Base-by-base conservation (phyloP, 2,113 vertebrate genomes). In the Mesoclemmys tuberculata region DNA sequence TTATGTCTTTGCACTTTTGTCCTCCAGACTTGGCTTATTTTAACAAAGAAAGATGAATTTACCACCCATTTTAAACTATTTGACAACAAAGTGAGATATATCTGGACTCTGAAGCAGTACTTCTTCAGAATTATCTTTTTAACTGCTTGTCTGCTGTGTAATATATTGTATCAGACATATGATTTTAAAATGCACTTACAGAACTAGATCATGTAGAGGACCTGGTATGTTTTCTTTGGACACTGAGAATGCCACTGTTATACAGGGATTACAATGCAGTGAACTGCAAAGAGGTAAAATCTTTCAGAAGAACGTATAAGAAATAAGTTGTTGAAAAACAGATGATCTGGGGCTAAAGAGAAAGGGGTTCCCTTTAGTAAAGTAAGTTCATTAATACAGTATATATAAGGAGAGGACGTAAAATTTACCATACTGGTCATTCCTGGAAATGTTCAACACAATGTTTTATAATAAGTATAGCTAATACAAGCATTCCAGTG, bases 191-290 rank as follows among this genome's bases (percentile, higher is more conserved):
- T 71, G 18, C 64, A 6, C 84, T 21, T 16, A 85, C 48, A 77
- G 29, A n/a, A 61, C 61, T 82, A 10, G 0, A 0, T 80, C 26
- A 14, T 87, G 89, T 93, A 5, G 29, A 85, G 10, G 8, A 29
- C 44, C 35, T 87, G 56, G 0, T 52, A 27, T 90, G 52, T 56
- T 49, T 49, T 78, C 44, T 85, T 35, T 74, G 80, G 94, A 52
- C 74, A 90, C 77, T 93, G 90, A 81, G 78, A 80, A 2, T 1
- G 1, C 83, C 84, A 90, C 41, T 46, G 35, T 52, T 82, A 52
- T 77, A 46, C 3, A 0, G 0, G 71, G n/a, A 2, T 82, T 93
- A 77, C 26, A 54, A 0, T 29, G 51, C n/a, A 18, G 8, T 44
- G 31, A 89, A 31, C 3, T 1, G 27, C 64, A 49, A 82, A 84